Percentiles rank a stretch among this genome's conserved stretches.
Conservation (phyloP, 2,888 invertebrate species). For the Tholera decimalis region DNA sequence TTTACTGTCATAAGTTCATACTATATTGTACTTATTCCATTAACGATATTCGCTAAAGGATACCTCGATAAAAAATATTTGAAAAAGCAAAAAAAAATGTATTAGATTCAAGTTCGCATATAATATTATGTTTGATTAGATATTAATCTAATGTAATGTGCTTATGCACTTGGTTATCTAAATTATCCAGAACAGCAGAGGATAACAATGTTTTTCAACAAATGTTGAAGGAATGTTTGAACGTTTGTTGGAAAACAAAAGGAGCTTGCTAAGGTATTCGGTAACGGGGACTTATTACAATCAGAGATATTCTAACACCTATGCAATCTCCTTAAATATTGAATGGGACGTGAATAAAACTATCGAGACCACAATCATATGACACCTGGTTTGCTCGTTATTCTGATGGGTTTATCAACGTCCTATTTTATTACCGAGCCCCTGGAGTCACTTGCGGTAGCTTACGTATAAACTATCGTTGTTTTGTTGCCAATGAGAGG, state of each 20-base stretch:
- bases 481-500: slow-evolving; percentile 40
- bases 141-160: slow-evolving; percentile 88
- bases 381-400: slow-evolving; percentile 33
- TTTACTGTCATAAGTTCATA: slow-evolving; percentile 86
- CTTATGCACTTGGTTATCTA: slow-evolving; percentile 82
- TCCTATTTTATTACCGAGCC: slow-evolving; percentile 42
- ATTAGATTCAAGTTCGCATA: slow-evolving; percentile 86
- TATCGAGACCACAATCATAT: slow-evolving; percentile 50
- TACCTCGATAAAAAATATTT: slow-evolving; percentile 80
- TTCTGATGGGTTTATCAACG: slow-evolving; percentile 66
- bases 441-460: slow-evolving; percentile 62
- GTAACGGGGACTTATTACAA: slow-evolving; percentile 72
- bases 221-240: slow-evolving; percentile 60
- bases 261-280: slow-evolving; percentile 72
- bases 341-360: slow-evolving; percentile 67
- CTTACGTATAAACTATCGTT: slow-evolving; percentile 34
- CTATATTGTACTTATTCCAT: slow-evolving; percentile 90
- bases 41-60: slow-evolving; percentile 89
- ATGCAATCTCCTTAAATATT: slow-evolving; percentile 71
- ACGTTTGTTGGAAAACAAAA: slow-evolving; percentile 70
- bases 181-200: slow-evolving; percentile 79
- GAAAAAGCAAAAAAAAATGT: slow-evolving; percentile 83
- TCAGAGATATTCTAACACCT: slow-evolving; percentile 64
- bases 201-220: slow-evolving; percentile 76
- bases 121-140: slow-evolving; percentile 89